phyloP scores from a whole-genome alignment of 2,888 invertebrate species.

The Bombylius major region DNA sequence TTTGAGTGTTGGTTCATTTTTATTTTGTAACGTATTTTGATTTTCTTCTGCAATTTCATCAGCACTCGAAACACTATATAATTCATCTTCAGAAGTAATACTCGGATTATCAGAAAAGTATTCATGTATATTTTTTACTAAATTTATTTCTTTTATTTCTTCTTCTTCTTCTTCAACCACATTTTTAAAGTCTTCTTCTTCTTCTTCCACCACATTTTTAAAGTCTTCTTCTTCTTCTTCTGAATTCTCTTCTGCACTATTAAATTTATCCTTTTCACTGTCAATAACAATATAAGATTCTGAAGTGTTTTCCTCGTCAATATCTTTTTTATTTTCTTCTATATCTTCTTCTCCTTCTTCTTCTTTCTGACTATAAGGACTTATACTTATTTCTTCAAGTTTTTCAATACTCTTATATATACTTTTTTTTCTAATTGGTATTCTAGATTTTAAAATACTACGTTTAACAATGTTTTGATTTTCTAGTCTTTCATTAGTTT shows the following conservation, averaged over 20 bases:
- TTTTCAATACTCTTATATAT: too few relatives aligned
- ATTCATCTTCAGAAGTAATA: background rate
- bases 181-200: conserved; percentile 14
- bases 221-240: conserved; percentile 19
- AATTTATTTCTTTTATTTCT: too few relatives aligned
- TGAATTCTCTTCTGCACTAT: conserved; percentile 23
- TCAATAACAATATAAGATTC: background rate
- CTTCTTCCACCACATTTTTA: conserved; percentile 10
- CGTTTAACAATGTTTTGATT: too few relatives aligned
- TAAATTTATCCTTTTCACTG: conserved; percentile 11
- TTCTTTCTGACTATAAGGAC: conserved; percentile 1
- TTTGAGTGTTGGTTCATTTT: too few relatives aligned
- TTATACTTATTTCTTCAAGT: too few relatives aligned
- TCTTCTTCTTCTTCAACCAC: conserved; percentile 5
- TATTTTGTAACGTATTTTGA: background rate
- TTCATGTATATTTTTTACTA: too few relatives aligned
- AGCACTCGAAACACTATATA: background rate
- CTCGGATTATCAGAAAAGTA: too few relatives aligned
- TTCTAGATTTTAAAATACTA: background rate
- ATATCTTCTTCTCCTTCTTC: conserved; percentile 6
- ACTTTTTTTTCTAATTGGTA: background rate
- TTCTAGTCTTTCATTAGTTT: too few relatives aligned
- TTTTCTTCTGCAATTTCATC: background rate
- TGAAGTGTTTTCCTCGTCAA: background rate
- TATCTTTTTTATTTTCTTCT: background rate